phyloP scores from a whole-genome alignment of 1,140 invertebrate genomes.

The Druon quercuslanigerum region DNA sequence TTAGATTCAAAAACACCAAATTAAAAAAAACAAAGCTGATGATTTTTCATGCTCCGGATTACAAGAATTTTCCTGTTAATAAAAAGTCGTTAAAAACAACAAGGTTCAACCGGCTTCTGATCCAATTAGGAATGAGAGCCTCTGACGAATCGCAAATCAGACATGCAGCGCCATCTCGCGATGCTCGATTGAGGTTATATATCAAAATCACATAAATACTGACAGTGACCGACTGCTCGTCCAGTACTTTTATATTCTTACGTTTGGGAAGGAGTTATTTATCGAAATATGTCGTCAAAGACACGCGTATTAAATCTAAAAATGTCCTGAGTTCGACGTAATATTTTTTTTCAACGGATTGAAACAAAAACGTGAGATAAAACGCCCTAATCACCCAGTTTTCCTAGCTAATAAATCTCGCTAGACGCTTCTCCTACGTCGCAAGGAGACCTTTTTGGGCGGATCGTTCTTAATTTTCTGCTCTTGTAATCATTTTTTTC shows the following conservation, averaged over 20 bases:
- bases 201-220: neutral
- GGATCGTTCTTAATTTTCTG: constrained; percentile 26
- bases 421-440: constrained; percentile 24
- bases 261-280: constrained; percentile 10
- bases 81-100: no score
- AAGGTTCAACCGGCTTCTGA: no score
- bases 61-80: no score
- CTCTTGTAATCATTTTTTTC: neutral
- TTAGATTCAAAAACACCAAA: no score
- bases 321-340: neutral
- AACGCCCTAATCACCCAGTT: neutral
- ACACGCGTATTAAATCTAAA: neutral
- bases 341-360: neutral
- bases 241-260: constrained; percentile 16
- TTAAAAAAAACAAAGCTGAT: no score
- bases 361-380: neutral
- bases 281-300: constrained; percentile 20
- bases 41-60: no score
- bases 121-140: no score
- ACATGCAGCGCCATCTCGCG: neutral
- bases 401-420: neutral
- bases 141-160: neutral
- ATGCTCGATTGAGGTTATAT: neutral
- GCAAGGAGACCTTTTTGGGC: constrained; percentile 16
- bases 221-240: constrained; percentile 25